Evolutionary conservation across 2,113 vertebrate genomes (phyloP), one percentile per base, ranked within the genome.

Genomic region (Salminus brasiliensis): DNA sequence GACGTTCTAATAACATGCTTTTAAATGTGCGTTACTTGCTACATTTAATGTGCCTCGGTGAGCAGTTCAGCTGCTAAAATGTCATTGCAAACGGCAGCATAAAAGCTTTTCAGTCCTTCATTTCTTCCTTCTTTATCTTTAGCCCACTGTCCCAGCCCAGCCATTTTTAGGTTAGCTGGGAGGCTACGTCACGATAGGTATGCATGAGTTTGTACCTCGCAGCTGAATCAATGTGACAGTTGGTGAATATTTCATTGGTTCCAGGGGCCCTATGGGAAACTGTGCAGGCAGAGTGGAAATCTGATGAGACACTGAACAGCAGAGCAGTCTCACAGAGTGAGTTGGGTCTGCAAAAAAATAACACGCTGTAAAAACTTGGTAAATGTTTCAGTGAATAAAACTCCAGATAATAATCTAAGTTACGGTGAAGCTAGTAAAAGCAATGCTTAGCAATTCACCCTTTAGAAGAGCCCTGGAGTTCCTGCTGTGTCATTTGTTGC

Each of bases 161-260:
- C n/a, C 36, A 72, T 84, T 86, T 25, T 71, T 69, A 72, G 76
- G 45, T 43, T 70, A 83, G 76, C 59, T 7, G 74, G 29, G 73
- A 83, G 74, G 80, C 75, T 81, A 36, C 30, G 81, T 79, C 78
- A 59, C 72, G 80, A 47, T 25, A 59, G 84, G 80, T 79, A 85
- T 25, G 86, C 87, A 83, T 84, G 81, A 74, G 75, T 84, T 87
- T 87, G 76, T 68, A 62, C 21, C 72, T 88, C 83, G 87, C 76
- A 80, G 32, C 78, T 86, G 90, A 92, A 85, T 75, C 76, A 70
- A 87, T 86, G 85, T 88, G 91, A 91, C 90, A 92, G 88, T 84
- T 85, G 85, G 89, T 92, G 85, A 90, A 92, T 92, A 89, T 91
- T 93, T 92, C 81, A 93, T 82, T 80, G 84, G 84, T 84, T 85